Conservation (phyloP, 2,113 vertebrate species). For the Parus major region DNA sequence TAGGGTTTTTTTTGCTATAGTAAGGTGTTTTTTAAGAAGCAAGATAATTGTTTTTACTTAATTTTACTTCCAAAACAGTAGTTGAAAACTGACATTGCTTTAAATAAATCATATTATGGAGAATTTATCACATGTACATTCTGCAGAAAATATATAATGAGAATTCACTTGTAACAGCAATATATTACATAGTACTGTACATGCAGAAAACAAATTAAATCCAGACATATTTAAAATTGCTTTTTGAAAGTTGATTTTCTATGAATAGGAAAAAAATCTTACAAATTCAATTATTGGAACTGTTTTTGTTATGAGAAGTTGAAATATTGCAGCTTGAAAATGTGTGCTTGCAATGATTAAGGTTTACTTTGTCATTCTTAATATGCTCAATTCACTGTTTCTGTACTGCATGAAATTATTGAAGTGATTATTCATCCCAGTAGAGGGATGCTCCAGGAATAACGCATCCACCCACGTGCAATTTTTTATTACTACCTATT, state of each 20-base stretch:
- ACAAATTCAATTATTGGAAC: conserved; percentile 36
- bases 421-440: conserved; percentile 14
- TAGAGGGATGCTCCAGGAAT: not conserved
- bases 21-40: conserved; percentile 22
- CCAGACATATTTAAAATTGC: not conserved
- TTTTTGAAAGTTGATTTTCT: conserved; percentile 30
- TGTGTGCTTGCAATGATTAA: conserved; percentile 17
- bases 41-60: conserved; percentile 9
- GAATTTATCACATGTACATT: conserved; percentile 38
- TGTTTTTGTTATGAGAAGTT: conserved; percentile 30
- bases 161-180: conserved; percentile 38
- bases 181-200: conserved; percentile 29
- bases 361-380: conserved; percentile 49
- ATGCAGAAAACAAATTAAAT: conserved; percentile 32
- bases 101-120: conserved; percentile 7
- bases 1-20: not conserved
- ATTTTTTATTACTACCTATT: not conserved
- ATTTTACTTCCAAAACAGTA: not conserved
- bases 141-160: conserved; percentile 50
- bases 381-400: conserved; percentile 31
- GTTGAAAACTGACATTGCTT: conserved; percentile 19
- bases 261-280: conserved; percentile 8
- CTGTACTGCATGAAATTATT: conserved; percentile 31
- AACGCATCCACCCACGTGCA: not conserved
- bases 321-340: conserved; percentile 29